Base-by-base conservation (phyloP, 2,113 vertebrate species). In the Nycticorax nycticorax region DNA sequence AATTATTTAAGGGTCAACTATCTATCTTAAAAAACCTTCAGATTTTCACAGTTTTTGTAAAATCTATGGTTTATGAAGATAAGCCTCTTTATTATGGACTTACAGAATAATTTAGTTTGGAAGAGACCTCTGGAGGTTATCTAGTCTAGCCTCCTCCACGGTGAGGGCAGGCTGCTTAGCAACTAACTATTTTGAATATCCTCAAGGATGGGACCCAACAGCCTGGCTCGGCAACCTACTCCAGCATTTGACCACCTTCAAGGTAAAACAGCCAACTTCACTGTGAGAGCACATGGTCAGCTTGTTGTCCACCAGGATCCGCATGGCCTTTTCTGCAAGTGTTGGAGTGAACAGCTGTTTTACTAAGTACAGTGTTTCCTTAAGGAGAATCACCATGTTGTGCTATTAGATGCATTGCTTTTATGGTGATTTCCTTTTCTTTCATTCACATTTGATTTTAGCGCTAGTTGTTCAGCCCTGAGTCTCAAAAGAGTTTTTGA, bases 31-130 rank as follows among this genome's bases (percentile, higher is more conserved):
- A 95, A 95, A 57, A 59, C 80, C 75, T 81, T 64, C 35, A 82
- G 43, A 57, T 88, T 96, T 96, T 95, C 64, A 89, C 57, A 68
- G 52, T 86, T 75, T 86, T 81, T 60, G 56, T 95, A 93, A 78
- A 79, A 94, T 84, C 47, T 82, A 48, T 78, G 41, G 80, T 94
- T 97, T 88, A 75, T 92, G 76, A 92, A 93, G 84, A 77, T 85
- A 92, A 89, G 28, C 57, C 55, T 62, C 82, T 94, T 92, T 92
- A 45, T 78, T 76, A 57, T 6, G 24, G 35, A 73, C 77, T 66
- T 63, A 52, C 10, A 60, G 17, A 72, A 68, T 37, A 55, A 19
- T 76, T 72, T 67, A 1, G 1, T 59, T 79, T 72, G 71, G 48
- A 89, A 74, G 23, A 69, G 39, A 73, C 45, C 7, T 85, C 64